Base-by-base conservation (phyloP, 2,113 vertebrate species). In the Psophia crepitans region DNA sequence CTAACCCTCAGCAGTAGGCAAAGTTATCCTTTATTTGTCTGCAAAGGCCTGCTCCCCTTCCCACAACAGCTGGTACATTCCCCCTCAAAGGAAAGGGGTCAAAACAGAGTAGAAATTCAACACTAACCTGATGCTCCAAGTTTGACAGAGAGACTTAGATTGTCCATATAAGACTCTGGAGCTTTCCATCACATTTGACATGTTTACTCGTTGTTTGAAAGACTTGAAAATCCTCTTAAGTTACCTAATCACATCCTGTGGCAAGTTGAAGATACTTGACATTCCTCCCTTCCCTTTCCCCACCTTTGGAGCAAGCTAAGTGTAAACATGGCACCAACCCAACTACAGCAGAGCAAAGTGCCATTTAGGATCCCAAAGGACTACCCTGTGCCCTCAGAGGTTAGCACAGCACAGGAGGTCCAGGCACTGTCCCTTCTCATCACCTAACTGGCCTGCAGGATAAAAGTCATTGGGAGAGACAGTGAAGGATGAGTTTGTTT, bases 121-220 rank as follows among this genome's bases (percentile, higher is more conserved):
- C 33, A 39, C 48, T 92, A 91, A 64, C 84, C 73, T 84, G 87
- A 91, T 73, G 87, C 33, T 75, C 60, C 74, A 69, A 60, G 79
- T 93, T 76, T 87, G 81, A 87, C 73, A 82, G 66, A 86, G 61
- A 82, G 30, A 73, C 82, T 90, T 79, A 60, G 27, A 75, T 71
- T 53, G 73, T 64, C 94, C 77, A 76, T 76, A 12, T 60, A 94
- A 84, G 56, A 84, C 56, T 92, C 60, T 37, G 30, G 44, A 91
- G 81, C 60, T 93, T 94, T 96, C 89, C 89, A 96, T 87, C 84
- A 92, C 46, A 71, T 92, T 75, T 94, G 91, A 94, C 87, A 91
- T 76, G 56, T 89, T 95, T 94, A 93, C 30, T 77, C 37, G 0
- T 43, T 87, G 66, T 91, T 87, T 97, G 57, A 94, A 95, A 94